Evolutionary conservation across 1,140 invertebrate species (phyloP), one percentile per base, ranked within the genome.

Genomic region (Anoplolepis gracilipes): DNA sequence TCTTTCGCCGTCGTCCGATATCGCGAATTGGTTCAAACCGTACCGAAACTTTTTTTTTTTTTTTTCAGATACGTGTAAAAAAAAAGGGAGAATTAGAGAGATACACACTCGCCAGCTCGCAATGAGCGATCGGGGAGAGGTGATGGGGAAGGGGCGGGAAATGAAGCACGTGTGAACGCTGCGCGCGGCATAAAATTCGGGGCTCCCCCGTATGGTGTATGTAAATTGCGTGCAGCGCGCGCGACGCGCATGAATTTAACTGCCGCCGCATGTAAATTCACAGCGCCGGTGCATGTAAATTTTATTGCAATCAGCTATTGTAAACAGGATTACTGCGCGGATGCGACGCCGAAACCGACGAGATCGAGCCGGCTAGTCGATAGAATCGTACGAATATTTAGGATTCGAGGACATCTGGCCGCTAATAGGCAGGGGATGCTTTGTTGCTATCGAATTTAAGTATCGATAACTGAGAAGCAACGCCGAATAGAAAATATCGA

Each of bases 251-350:
- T 87, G 88, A 90, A 90, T 90, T 90, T 89, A 89, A 87, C 85
- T 76, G 70, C 55, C 57, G 70, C 79, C 72, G 89, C 76, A 89
- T 90, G 89, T 89, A 90, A 89, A 90, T 90, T 90, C 67, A 49
- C 46, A 72, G 53, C 70, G 64, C 59, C 61, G 85, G 79, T 59
- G 65, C 89, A 89, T 89, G 89, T 87, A 90, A 89, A 89, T 90
- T 90, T 90, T 90, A 90, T 89, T 87, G 89, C 89, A 89, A 90
- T 90, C 89, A 89, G 86, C 89, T 87, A 90, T 90, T 89, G 89
- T 90, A 90, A 90, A 90, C 89, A 90, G 89, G 82, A 90, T 90
- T 90, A 90, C 59, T 78, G 76, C 76, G 49, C 25, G 78, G 72
- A 57, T 53, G 87, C 78, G 42, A 84, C 61, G 87, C 25, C 72